Evolutionary conservation across 2,888 invertebrate genomes (phyloP), one percentile per base, ranked within the genome.

Genomic region (Agrotis clavis): DNA sequence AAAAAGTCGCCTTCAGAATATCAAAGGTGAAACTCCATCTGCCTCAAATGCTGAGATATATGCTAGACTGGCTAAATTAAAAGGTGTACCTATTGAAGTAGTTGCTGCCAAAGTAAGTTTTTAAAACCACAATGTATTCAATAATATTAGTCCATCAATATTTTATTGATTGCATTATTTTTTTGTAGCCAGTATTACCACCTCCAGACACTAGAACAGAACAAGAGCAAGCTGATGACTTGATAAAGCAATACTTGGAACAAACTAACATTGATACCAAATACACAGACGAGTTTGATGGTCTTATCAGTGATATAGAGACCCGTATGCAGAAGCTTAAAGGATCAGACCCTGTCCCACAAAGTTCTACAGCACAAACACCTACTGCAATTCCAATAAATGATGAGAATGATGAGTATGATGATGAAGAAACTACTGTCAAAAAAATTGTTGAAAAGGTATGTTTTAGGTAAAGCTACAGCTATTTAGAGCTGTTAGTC

Each of bases 221-320:
- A 86, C 97, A 98, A 88, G 97, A 98, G 85, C 97, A 98, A 93
- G 97, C 97, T 30, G 97, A 98, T 87, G 97, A 98, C 86, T 93
- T 98, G n/a, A 89, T 98, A 72, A 96, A 96, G 67, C 97, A 97
- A 90, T 97, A 96, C 79, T 86, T 97, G 71, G 96, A 95, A 35
- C 96, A 97, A 89, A 90, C 94, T 19, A 92, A 90, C 71, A 94
- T 97, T 75, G 96, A 97, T 64, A 88, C 91, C 47, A 91, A 92
- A 74, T 96, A 96, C 62, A 90, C 92, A 35, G 87, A 94, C 54
- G 91, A 93, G 68, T 94, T 95, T 83, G 91, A 96, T 81, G 93
- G 91, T 35, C 86, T 93, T 18, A 88, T 96, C 41, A 84, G 81
- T 86, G 87, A 92, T 64, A 93, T 96, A 79, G 93, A 95, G 84